Conservation (phyloP, 1,140 invertebrate species). For the Tetramorium parvispinum region DNA sequence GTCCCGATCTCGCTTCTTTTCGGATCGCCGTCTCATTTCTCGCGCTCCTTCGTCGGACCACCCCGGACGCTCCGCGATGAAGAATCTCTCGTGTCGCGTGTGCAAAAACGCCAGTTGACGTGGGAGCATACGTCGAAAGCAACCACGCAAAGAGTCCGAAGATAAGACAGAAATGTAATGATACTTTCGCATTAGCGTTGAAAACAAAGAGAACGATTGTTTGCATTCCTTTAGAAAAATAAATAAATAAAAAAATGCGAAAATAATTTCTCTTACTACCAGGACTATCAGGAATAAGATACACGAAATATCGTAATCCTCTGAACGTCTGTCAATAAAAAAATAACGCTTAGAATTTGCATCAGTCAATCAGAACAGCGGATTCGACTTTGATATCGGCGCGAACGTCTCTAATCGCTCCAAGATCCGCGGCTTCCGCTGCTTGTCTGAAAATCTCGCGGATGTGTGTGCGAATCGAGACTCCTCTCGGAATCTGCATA, state of each 20-base stretch:
- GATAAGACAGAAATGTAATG: neutral
- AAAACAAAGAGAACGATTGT: neutral
- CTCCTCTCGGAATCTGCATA: slow-evolving; percentile 75
- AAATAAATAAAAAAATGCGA: neutral
- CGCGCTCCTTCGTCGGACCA: slow-evolving; percentile 45
- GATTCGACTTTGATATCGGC: neutral
- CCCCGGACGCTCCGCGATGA: neutral
- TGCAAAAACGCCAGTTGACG: slow-evolving; percentile 44
- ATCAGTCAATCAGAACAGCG: neutral
- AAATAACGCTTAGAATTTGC: slow-evolving; percentile 54
- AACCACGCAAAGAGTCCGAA: slow-evolving; percentile 8
- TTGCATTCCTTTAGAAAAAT: neutral
- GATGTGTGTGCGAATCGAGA: slow-evolving; percentile 16
- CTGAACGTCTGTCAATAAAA: neutral
- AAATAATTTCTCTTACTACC: neutral
- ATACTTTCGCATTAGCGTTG: neutral
- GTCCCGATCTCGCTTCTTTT: slow-evolving; percentile 57
- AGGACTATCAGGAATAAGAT: neutral
- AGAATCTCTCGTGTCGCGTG: slow-evolving; percentile 40
- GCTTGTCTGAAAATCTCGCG: slow-evolving; percentile 45
- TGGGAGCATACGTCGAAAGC: slow-evolving; percentile 19
- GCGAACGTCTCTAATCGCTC: slow-evolving; percentile 41
- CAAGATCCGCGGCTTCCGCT: slow-evolving; percentile 27
- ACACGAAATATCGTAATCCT: neutral
- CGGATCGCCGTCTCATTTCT: slow-evolving; percentile 34